Evolutionary conservation across 2,797 vertebrate genomes (phyloP), one percentile per base, ranked within the genome.

Genomic region (Malurus leucopterus): DNA sequence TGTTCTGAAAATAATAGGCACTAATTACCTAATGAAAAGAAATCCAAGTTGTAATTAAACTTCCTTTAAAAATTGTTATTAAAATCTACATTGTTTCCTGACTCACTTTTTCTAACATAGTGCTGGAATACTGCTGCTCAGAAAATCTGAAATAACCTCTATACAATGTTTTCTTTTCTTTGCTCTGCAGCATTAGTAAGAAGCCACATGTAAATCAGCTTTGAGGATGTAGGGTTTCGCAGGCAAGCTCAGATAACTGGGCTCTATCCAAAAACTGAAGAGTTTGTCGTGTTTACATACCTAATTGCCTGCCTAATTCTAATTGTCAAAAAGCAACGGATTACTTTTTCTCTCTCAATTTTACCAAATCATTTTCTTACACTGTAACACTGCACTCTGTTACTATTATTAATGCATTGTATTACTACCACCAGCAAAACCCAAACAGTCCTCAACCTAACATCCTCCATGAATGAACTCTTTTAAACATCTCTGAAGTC

Each of bases 1-100:
- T 84, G 19, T 92, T 93, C 76, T 63, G 73, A 29, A 70, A 93
- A 81, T 73, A 91, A 67, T 40, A 85, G 83, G 44, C 53, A 72
- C 46, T 82, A 86, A 93, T 91, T 93, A 84, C 40, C 47, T 92
- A 49, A 83, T 89, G 65, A 58, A 67, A 65, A 63, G 74, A 36
- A 94, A 22, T 78, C 27, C 57, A 78, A 86, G 22, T 62, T 16
- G 17, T 6, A 64, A 34, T 84, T 65, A 78, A 58, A 43, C 29
- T 34, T 84, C 32, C 55, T 75, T 80, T 86, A 88, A 75, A 93
- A n/a, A 15, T 38, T 81, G 12, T 83, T 86, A 90, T 90, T 91
- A 84, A 46, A 69, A 65, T 84, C 57, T 55, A 63, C 61, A 22
- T 49, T 72, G 26, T 81, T 77, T 65, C 46, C 22, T 65, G 24